Conservation (phyloP, 2,797 vertebrate species). For the Schizothorax lantsangensis region DNA sequence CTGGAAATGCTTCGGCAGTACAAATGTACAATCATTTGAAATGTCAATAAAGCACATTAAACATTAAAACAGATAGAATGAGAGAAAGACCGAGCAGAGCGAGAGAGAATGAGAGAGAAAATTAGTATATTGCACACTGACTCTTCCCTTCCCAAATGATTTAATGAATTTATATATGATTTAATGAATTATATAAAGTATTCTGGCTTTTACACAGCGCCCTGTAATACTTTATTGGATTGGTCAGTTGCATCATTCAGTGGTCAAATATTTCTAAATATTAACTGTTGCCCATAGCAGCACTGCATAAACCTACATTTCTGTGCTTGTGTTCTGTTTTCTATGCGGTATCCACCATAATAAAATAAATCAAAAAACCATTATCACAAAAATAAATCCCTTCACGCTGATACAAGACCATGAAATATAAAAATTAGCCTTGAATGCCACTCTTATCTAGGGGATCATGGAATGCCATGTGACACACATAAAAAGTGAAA, state of each 20-base stretch:
- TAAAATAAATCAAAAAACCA: neutral
- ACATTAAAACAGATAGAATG: neutral
- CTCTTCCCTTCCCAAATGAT: neutral
- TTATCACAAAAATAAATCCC: neutral
- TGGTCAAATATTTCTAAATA: neutral
- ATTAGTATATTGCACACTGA: neutral
- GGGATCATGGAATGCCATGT: neutral
- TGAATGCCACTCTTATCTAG: neutral
- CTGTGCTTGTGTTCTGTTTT: neutral
- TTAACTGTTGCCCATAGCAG: neutral
- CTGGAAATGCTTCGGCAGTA: neutral
- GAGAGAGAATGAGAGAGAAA: conserved; percentile 24
- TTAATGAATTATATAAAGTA: neutral
- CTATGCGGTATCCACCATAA: neutral
- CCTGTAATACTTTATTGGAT: neutral
- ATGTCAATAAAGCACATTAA: neutral
- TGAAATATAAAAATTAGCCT: conserved; percentile 1
- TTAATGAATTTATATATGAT: neutral
- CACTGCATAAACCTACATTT: neutral
- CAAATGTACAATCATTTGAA: neutral
- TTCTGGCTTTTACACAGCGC: neutral
- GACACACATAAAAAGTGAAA: neutral
- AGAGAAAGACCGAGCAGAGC: neutral
- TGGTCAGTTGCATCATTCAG: neutral
- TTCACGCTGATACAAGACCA: neutral